Percentiles rank a stretch among this genome's conserved stretches.
Evolutionary conservation across 2,888 invertebrate genomes (phyloP).

Genomic region (Nymphalis polychloros): DNA sequence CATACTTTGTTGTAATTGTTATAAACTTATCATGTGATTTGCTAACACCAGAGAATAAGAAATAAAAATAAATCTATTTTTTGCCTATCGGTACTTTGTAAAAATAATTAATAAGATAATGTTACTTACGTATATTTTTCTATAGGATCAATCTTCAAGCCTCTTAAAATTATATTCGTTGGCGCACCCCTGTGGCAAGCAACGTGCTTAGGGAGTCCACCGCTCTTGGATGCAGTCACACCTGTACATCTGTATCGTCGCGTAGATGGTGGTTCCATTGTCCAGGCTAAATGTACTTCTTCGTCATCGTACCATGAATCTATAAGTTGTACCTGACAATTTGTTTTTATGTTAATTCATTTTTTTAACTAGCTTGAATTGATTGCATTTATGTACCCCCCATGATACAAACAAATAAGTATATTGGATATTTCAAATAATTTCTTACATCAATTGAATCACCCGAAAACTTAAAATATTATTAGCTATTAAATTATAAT

Average conservation of each 20-base stretch:
- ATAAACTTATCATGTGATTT: too few species aligned
- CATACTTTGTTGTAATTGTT: too few species aligned
- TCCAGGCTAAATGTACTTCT: slow-evolving; percentile 71
- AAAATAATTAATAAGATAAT: neutral
- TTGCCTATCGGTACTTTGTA: too few species aligned
- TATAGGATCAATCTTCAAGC: slow-evolving; percentile 67
- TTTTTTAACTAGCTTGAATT: too few species aligned
- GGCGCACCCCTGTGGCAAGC: slow-evolving; percentile 72
- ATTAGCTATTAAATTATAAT: slow-evolving; percentile 2
- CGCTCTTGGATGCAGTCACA: slow-evolving; percentile 64
- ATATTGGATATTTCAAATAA: too few species aligned
- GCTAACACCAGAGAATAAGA: too few species aligned
- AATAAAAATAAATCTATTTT: neutral
- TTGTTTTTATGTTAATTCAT: neutral
- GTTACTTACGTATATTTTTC: slow-evolving; percentile 69
- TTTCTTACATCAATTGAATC: too few species aligned
- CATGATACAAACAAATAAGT: too few species aligned
- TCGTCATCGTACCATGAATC: slow-evolving; percentile 72
- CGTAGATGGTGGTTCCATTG: slow-evolving; percentile 62
- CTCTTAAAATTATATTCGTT: slow-evolving; percentile 64
- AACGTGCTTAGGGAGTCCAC: slow-evolving; percentile 66
- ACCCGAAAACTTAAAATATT: neutral
- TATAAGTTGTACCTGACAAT: slow-evolving; percentile 58
- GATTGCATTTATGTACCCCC: too few species aligned
- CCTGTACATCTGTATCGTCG: slow-evolving; percentile 70